phyloP scores from a whole-genome alignment of 2,113 vertebrate genomes.

The Procavia capensis region DNA sequence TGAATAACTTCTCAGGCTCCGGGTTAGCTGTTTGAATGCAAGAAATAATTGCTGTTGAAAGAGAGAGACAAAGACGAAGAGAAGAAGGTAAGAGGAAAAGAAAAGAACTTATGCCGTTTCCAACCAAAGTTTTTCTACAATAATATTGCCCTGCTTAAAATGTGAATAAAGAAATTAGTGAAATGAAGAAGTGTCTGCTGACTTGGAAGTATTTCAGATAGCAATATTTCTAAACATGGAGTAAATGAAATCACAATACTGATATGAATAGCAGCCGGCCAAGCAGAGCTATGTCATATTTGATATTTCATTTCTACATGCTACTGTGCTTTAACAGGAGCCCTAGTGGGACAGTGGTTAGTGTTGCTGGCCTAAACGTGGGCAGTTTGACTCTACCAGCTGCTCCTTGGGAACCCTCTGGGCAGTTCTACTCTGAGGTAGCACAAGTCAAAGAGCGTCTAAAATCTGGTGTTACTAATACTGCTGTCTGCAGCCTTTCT shows the following conservation, averaged over 20 bases:
- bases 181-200: slow-evolving; percentile 38
- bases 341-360: too few species aligned
- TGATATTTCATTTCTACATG: too few species aligned
- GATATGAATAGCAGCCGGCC: too few species aligned
- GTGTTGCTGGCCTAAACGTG: too few species aligned
- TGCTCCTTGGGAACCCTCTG: too few species aligned
- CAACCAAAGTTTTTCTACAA: slow-evolving; percentile 7
- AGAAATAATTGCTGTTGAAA: background rate
- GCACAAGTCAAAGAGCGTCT: slow-evolving; percentile 45
- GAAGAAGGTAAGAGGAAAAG: background rate
- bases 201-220: slow-evolving; percentile 62
- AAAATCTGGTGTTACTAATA: background rate
- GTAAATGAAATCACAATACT: too few species aligned
- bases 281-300: too few species aligned
- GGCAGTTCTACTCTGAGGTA: slow-evolving; percentile 64
- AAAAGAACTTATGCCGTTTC: background rate
- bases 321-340: too few species aligned
- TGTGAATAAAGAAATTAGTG: background rate
- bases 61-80: background rate
- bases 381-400: too few species aligned
- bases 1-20: background rate
- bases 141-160: slow-evolving; percentile 3
- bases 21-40: background rate
- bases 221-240: slow-evolving; percentile 31
- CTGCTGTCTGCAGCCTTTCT: background rate